These are phyloP conservation scores for Ciona savignyi DNA, from an alignment of 23 tunicate genomes.

Conservation along the genomic window DNA sequence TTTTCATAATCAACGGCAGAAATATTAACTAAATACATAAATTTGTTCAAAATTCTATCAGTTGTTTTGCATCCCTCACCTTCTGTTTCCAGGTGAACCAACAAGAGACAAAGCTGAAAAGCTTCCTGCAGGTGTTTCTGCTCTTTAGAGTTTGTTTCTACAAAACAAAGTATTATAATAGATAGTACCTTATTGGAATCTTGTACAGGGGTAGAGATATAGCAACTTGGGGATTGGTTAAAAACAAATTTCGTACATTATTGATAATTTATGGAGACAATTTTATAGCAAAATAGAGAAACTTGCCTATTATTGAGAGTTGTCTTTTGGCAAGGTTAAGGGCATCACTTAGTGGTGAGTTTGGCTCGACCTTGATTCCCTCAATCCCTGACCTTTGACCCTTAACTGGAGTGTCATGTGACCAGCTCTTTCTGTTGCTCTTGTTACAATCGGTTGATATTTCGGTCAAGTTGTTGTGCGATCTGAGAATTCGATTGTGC, in stretches of 20 bases:
- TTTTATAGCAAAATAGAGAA: no score
- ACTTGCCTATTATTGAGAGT: constrained; percentile 5
- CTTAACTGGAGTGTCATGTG: background rate
- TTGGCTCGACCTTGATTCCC: background rate
- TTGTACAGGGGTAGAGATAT: no score
- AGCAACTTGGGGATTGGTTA: no score
- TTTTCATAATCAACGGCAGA: no score
- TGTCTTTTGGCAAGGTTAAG: constrained; percentile 25
- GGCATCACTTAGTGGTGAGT: constrained; percentile 56
- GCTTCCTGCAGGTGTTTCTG: constrained; percentile 28
- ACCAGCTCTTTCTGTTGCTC: background rate
- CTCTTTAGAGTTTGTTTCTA: background rate
- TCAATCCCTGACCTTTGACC: background rate
- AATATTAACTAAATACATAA: no score
- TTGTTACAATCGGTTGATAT: background rate
- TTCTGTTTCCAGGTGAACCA: constrained; percentile 49
- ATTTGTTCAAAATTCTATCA: no score
- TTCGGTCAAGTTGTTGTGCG: background rate
- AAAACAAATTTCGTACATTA: no score
- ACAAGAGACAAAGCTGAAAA: constrained; percentile 69
- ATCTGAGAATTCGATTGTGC: no score
- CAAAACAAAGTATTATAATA: background rate
- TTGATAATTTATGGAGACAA: no score
- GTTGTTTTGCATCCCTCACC: constrained; percentile 26
- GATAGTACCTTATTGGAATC: no score